Evolutionary conservation across 1,140 invertebrate species (phyloP), one percentile per base, ranked within the genome.

Genomic region (Dysdera silvatica): DNA sequence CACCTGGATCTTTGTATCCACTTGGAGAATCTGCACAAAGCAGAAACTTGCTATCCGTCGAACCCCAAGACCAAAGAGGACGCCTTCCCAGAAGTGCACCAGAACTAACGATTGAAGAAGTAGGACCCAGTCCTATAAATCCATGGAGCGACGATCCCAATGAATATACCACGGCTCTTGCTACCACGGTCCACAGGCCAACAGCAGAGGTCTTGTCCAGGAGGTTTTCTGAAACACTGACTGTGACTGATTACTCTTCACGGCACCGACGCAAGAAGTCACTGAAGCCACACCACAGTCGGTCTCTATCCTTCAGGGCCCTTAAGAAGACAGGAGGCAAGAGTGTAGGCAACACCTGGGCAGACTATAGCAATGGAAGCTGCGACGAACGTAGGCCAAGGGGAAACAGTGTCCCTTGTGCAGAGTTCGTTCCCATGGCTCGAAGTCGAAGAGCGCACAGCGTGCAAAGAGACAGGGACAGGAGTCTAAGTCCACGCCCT

Each of bases 291-390:
- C 88, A 91, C 75, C 89, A 92, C 75, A 87, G 85, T 68, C 79
- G 88, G 24, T 91, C 88, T 3, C 87, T 91, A 71, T 89, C 87
- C 0, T 88, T 91, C 10, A 88, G 88, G 73, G 86, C 87, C 8
- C 84, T 84, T 3, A 86, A 87, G 60, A 79, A 88, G n/a, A 86
- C 88, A 33, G 86, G n/a, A n/a, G n/a, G n/a, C n/a, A n/a, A n/a
- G n/a, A n/a, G n/a, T n/a, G n/a, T n/a, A n/a, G n/a, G n/a, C n/a
- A n/a, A n/a, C n/a, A n/a, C n/a, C n/a, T n/a, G n/a, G n/a, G n/a
- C n/a, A n/a, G n/a, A n/a, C n/a, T n/a, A 86, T 77, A 84, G 85
- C 55, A 75, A 87, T 40, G 84, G 84, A 71, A 79, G 87, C 64
- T 88, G 47, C 43, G 61, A 64, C n/a, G 66, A 64, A 4, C 87